Base-by-base conservation (phyloP, 2,113 vertebrate genomes). In the Rhegmatorhina hoffmannsi region DNA sequence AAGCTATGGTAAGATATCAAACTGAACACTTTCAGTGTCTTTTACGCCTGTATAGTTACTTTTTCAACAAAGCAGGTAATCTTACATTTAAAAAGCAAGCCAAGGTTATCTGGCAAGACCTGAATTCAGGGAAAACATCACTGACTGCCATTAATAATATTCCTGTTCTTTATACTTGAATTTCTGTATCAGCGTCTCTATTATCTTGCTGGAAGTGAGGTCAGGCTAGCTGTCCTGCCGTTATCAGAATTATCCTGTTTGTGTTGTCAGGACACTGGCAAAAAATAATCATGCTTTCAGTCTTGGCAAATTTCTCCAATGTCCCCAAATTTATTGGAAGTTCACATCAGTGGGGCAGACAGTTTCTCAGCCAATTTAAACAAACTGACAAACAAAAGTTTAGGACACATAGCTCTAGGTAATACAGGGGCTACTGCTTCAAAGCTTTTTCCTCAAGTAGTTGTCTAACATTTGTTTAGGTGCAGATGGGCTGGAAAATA, bases 171-270 rank as follows among this genome's bases (percentile, higher is more conserved):
- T 81, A 63, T 63, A 47, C 23, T 75, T 81, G 60, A 87, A 68
- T 82, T 84, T 66, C 29, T n/a, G 9, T 64, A 52, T 68, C 78
- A 89, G 20, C 7, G 34, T 72, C 59, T 75, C 34, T 72, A 11
- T 68, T 91, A 72, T 78, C 92, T 91, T 89, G 23, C 69, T 84
- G 69, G 77, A 92, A 93, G 47, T 60, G 44, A 91, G 52, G 34
- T 84, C 81, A 93, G 58, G 26, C 10, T 63, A 59, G 40, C 68
- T 78, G 28, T 47, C 46, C 46, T 63, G 34, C 21, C 6, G 3
- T 68, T 95, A 87, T 78, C 84, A 82, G 56, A 82, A 84, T 84
- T 50, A 79, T 43, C 52, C 18, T 64, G 26, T 78, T 95, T 89
- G 56, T 89, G 46, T 21, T 1, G 0, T 40, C 52, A 66, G 34